These are phyloP conservation scores for Dicrostonyx torquatus DNA, from an alignment of 2,797 vertebrate species.

Conservation along the genomic window DNA sequence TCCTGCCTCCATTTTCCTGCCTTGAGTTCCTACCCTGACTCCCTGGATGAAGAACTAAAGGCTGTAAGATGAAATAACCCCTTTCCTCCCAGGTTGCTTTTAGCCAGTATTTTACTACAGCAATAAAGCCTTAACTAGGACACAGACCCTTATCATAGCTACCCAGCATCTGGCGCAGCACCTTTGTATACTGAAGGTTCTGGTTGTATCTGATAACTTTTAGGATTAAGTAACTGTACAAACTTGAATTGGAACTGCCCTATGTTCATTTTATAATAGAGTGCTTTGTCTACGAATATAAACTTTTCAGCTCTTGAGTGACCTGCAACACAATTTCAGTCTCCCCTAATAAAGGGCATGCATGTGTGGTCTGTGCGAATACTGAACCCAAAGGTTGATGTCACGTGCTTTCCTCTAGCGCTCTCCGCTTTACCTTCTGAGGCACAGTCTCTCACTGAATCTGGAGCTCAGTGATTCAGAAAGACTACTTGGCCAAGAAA, in stretches of 20 bases:
- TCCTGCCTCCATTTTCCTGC: not conserved
- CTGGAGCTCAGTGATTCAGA: not conserved
- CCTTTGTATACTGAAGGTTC: not conserved
- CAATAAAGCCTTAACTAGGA: not conserved
- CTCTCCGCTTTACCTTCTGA: not conserved
- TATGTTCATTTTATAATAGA: not conserved
- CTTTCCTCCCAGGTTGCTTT: not conserved
- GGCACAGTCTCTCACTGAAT: not conserved
- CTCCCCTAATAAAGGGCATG: not conserved
- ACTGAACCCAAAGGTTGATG: not conserved
- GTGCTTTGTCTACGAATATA: not conserved
- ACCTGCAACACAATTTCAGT: constrained; percentile 23
- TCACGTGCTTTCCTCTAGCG: not conserved
- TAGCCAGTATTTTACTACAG: not conserved
- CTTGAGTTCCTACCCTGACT: not conserved
- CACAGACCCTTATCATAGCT: not conserved
- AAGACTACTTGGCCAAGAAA: not conserved
- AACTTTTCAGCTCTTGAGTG: constrained; percentile 1
- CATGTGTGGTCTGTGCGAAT: too few relatives aligned
- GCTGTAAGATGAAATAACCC: not conserved
- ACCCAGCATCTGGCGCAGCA: not conserved
- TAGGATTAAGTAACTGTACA: not conserved
- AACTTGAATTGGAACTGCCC: constrained; percentile 10
- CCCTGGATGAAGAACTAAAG: not conserved
- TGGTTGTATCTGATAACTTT: not conserved